Percentiles rank a stretch among this genome's conserved stretches.
These are phyloP conservation scores for Burhinus oedicnemus DNA, from an alignment of 2,113 vertebrate genomes.

Conservation along the genomic window DNA sequence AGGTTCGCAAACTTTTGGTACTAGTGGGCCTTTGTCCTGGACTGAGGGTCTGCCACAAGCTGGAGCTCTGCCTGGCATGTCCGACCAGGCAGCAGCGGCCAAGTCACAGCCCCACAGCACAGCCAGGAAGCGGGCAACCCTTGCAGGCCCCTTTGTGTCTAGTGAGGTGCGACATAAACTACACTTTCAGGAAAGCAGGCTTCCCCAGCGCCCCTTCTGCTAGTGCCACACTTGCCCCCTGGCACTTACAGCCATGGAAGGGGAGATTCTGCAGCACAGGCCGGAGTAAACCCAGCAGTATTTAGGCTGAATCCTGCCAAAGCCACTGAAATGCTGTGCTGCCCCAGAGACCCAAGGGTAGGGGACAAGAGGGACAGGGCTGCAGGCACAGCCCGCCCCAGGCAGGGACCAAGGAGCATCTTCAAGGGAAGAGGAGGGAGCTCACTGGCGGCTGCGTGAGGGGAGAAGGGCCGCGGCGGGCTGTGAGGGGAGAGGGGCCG, in stretches of 20 bases:
- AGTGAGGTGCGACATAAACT: fast-evolving
- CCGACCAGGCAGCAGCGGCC: neutral
- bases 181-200: neutral
- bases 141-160: neutral
- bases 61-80: neutral
- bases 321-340: fast-evolving
- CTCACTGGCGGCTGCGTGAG: neutral
- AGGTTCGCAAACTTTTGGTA: neutral
- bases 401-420: neutral
- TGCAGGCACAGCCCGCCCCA: neutral
- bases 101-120: too few species aligned
- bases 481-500: neutral
- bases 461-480: neutral
- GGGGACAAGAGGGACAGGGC: neutral
- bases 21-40: fast-evolving
- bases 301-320: neutral
- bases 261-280: neutral
- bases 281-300: fast-evolving
- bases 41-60: fast-evolving
- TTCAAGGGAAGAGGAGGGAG: neutral
- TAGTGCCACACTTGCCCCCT: too few species aligned
- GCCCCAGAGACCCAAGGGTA: too few species aligned
- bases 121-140: neutral
- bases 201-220: neutral
- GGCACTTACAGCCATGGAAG: fast-evolving